Evolutionary conservation across 2,113 vertebrate species (phyloP).

Genomic region (Panurus biarmicus): DNA sequence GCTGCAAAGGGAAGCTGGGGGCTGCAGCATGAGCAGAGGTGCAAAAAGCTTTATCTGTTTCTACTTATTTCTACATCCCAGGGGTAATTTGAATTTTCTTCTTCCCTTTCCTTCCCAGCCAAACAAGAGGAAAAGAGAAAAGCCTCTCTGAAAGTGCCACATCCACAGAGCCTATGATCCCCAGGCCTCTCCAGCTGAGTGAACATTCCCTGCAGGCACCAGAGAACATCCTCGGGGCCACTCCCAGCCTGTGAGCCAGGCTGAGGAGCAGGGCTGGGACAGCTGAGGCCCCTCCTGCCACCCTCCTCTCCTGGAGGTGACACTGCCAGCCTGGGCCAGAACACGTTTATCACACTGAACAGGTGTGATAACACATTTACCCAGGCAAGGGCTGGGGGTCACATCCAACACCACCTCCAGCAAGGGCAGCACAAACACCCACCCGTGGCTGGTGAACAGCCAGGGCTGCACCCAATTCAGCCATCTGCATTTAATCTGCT

Average conservation of each 20-base stretch:
- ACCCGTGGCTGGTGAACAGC: rapidly evolving
- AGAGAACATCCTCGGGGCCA: background rate
- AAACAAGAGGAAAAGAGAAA: background rate
- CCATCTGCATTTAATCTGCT: background rate
- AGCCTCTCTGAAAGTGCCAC: background rate
- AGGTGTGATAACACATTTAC: background rate
- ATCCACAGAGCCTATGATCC: background rate
- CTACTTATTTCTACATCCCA: background rate
- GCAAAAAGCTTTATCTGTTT: background rate
- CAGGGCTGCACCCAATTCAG: background rate
- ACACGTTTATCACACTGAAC: background rate
- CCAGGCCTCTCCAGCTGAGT: background rate
- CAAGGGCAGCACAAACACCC: background rate
- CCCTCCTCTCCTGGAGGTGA: background rate
- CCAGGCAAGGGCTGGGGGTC: background rate
- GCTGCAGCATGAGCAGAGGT: background rate
- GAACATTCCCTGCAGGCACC: background rate
- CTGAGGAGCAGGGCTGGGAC: background rate
- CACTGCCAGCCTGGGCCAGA: background rate
- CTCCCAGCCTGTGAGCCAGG: rapidly evolving
- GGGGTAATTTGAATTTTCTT: background rate
- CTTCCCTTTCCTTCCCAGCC: background rate
- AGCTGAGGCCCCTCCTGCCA: background rate
- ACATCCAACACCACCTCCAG: background rate
- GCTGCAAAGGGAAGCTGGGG: background rate